Percentiles rank a stretch among this genome's conserved stretches.
Conservation (phyloP, 2,888 invertebrate species). For the Tachina fera region DNA sequence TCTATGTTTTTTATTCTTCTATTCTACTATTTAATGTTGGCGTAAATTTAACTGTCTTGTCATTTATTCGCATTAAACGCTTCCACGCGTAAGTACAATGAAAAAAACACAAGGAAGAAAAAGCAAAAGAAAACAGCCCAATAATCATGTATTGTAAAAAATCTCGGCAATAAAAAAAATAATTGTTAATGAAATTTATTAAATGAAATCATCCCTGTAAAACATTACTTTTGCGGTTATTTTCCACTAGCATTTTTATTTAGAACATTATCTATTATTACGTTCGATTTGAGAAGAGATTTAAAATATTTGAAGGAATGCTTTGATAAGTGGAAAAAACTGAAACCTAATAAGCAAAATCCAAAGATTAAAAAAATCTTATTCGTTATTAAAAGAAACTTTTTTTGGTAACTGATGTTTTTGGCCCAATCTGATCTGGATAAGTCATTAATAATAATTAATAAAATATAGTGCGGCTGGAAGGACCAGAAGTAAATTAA, state of each 20-base stretch:
- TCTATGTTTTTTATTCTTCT: conserved; percentile 73
- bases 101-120: conserved; percentile 7
- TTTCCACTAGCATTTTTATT: conserved; percentile 49
- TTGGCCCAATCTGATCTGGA: too few species aligned
- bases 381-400: too few species aligned
- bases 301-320: not conserved
- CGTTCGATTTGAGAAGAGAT: not conserved
- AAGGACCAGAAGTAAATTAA: too few species aligned
- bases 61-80: conserved; percentile 81
- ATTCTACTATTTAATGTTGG: conserved; percentile 73
- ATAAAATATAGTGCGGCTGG: too few species aligned
- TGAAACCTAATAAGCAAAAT: not conserved
- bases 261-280: not conserved
- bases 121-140: not conserved
- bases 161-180: conserved; percentile 2
- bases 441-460: too few species aligned
- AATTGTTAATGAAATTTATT: conserved; percentile 23
- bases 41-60: conserved; percentile 81
- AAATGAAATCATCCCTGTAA: conserved; percentile 48
- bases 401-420: too few species aligned
- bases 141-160: conserved; percentile 27
- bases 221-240: conserved; percentile 55
- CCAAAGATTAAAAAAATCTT: not conserved
- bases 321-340: not conserved
- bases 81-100: conserved; percentile 78